Evolutionary conservation across 2,797 vertebrate species (phyloP), one percentile per base, ranked within the genome.

Genomic region (Cossypha dichroa): DNA sequence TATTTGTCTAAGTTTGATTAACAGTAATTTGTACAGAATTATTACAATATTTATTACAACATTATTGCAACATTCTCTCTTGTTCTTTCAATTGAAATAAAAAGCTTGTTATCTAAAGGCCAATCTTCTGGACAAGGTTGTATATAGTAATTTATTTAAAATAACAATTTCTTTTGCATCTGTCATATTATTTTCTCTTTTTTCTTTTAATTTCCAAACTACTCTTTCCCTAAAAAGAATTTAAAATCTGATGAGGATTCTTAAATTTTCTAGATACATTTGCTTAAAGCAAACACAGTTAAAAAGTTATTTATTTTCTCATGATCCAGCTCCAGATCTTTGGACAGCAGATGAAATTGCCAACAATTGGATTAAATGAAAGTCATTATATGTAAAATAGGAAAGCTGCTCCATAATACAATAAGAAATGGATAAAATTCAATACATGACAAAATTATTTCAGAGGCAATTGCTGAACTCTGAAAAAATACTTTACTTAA

Each of bases 391-490:
- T 41, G 11, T 55, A 78, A 93, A 94, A 81, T 55, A 85, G 12
- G 45, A 84, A 85, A 73, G 6, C 9, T 91, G 19, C 10, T 92
- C 43, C 23, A 22, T 91, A 94, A 90, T 64, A 25, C 3, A 90
- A 74, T 92, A 91, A 91, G 6, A 88, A 88, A 83, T 17, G 25
- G 28, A 77, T 64, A 91, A 90, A 88, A 93, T 90, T 94, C 10
- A 83, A 64, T 83, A 83, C 56, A 79, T 29, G 34, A 51, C 18
- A 73, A 70, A 81, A 26, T 31, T 29, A 79, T 83, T 93, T 96
- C 56, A 90, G 52, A 82, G 3, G 14, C 12, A 82, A 82, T 69
- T 93, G 40, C 34, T 91, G n/a, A 59, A 72, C 74, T 84, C 43
- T 63, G 46, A 81, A 88, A 88, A 78, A 63, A 26, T 54, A 68